Evolutionary conservation across 2,888 invertebrate species (phyloP), one percentile per base, ranked within the genome.

Genomic region (Meiosimyza platycephala): DNA sequence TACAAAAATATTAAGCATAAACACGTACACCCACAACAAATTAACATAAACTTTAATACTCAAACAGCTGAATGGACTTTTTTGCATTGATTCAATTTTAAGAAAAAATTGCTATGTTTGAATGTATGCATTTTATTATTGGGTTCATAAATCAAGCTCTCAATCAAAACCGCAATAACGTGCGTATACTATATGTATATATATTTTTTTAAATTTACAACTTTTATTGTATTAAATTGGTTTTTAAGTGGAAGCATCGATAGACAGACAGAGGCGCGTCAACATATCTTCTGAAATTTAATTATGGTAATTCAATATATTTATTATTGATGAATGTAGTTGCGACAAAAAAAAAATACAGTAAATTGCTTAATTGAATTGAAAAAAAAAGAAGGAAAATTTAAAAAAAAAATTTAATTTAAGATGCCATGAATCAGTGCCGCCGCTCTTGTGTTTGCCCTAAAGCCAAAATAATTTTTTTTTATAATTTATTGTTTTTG

Each of bases 281-380:
- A 47, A n/a, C 15, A 40, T 16, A 18, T 64, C 15, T 51, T 28
- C 51, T 28, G 15, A 18, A 83, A 82, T 82, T 83, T 80, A 83
- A 82, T 82, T 79, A 83, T 83, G 81, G 82, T 80, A 83, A 83
- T 83, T 83, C 83, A 82, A 82, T 82, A 83, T 83, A 28, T 64
- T 69, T 82, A 81, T 64, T 79, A 82, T 83, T 82, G 81, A 80
- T 80, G 79, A 40, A 40, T 15, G 40, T 40, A 33, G 62, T 63
- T 48, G 3, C 48, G 9, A 2, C 18, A n/a, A 40, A 63, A 63
- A 50, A 63, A 18, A 40, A 40, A 6, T 9, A 4, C 13, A 48
- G 50, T 18, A 48, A 63, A 63, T 47, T 47, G 18, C 48, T 62
- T 63, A 48, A 63, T 63, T 47, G 47, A 63, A 63, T 48, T 47